phyloP scores from a whole-genome alignment of 2,888 invertebrate genomes.

The Lasioglossum figueresi region DNA sequence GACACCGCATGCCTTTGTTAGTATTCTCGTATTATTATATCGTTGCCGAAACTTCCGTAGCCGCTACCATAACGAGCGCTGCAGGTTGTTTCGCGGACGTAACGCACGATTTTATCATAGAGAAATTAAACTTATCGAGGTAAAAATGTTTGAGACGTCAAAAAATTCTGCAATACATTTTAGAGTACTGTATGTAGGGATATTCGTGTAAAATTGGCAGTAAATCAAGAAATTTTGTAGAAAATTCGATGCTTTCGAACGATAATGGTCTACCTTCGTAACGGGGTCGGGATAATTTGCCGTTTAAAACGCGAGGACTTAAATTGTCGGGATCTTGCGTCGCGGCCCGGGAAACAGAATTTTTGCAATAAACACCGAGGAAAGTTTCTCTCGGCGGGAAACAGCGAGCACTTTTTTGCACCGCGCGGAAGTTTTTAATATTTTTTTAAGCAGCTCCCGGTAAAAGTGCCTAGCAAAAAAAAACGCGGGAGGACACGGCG shows the following conservation, averaged over 20 bases:
- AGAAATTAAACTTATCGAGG: not conserved
- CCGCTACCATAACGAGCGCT: not conserved
- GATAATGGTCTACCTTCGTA: not conserved
- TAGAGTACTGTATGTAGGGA: not conserved
- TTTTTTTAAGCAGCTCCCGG: conserved; percentile 24
- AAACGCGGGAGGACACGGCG: not conserved
- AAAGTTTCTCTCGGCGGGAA: not conserved
- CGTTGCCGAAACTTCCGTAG: not conserved
- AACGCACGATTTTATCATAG: not conserved
- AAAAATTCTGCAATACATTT: not conserved
- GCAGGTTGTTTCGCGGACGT: not conserved
- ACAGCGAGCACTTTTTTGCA: not conserved
- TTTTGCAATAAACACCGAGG: not conserved
- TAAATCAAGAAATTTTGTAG: fast-evolving
- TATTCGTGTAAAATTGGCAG: not conserved
- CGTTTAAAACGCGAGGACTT: not conserved
- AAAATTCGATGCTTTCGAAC: not conserved
- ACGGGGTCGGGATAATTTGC: not conserved
- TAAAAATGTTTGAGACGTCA: not conserved
- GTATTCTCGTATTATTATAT: conserved; percentile 9
- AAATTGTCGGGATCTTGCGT: not conserved
- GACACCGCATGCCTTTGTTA: conserved; percentile 35
- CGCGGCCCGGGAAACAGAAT: not conserved
- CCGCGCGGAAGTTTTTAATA: conserved; percentile 19
- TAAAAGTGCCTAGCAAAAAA: conserved; percentile 7